phyloP scores from a whole-genome alignment of 2,113 vertebrate species.

The Alouatta palliata region DNA sequence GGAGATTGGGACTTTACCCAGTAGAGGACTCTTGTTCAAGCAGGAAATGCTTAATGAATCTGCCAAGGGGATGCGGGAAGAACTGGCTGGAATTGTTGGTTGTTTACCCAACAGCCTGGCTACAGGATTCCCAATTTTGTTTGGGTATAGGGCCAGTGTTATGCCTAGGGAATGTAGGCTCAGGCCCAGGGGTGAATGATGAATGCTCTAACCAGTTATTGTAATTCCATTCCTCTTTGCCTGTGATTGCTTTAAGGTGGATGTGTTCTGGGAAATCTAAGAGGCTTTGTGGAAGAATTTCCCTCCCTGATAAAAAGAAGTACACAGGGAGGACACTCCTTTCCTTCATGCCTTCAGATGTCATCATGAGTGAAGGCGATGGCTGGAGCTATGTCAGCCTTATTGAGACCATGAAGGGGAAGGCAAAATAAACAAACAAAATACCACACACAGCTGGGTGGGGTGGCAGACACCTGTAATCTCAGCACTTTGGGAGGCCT shows the following conservation, averaged over 20 bases:
- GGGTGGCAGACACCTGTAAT: no score
- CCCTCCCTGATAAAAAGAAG: background rate
- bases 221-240: background rate
- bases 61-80: background rate
- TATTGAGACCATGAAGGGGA: background rate
- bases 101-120: background rate
- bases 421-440: background rate
- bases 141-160: background rate
- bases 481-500: no score
- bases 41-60: background rate
- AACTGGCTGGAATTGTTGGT: background rate
- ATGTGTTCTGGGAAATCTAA: background rate
- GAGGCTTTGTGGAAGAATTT: slow-evolving; percentile 31
- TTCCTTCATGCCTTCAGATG: background rate
- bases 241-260: background rate
- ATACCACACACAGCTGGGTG: background rate
- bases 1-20: background rate
- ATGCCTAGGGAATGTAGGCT: background rate
- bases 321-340: background rate
- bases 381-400: background rate
- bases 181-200: background rate
- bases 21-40: background rate
- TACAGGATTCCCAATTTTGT: background rate
- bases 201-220: background rate
- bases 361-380: background rate